Percentiles rank a stretch among this genome's conserved stretches.
phyloP scores from a whole-genome alignment of 1,140 invertebrate genomes.

The Samia ricini region DNA sequence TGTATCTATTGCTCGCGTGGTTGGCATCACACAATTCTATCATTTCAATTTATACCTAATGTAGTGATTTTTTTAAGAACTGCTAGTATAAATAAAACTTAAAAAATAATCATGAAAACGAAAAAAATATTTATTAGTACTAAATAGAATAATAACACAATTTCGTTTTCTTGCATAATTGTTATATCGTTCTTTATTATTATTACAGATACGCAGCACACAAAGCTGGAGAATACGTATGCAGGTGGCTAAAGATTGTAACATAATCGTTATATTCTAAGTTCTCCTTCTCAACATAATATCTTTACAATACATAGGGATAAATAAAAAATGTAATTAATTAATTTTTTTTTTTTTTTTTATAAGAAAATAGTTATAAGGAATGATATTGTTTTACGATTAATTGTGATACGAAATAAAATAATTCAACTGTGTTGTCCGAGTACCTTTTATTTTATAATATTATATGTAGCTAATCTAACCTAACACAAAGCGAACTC shows the following conservation, averaged over 20 bases:
- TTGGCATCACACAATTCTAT: too few species aligned
- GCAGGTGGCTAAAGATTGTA: constrained; percentile 50
- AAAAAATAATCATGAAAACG: too few species aligned
- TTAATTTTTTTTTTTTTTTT: not conserved
- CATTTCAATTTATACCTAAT: too few species aligned
- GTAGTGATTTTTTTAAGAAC: too few species aligned
- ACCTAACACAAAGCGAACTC: too few species aligned
- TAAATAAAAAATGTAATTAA: not conserved
- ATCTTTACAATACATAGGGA: not conserved
- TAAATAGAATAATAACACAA: too few species aligned
- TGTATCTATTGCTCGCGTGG: not conserved
- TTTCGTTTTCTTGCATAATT: too few species aligned
- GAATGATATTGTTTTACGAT: not conserved
- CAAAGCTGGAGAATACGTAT: constrained; percentile 40
- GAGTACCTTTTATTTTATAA: not conserved
- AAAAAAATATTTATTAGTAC: too few species aligned
- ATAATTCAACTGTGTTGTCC: not conserved
- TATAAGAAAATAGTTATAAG: not conserved
- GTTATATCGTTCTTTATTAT: not conserved
- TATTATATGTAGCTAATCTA: too few species aligned
- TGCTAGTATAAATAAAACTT: too few species aligned
- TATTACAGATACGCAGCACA: constrained; percentile 45
- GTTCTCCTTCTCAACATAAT: not conserved
- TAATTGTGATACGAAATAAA: not conserved
- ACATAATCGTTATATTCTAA: constrained; percentile 25